phyloP scores from a whole-genome alignment of 1,140 invertebrate genomes.

The Drosophila leontia region DNA sequence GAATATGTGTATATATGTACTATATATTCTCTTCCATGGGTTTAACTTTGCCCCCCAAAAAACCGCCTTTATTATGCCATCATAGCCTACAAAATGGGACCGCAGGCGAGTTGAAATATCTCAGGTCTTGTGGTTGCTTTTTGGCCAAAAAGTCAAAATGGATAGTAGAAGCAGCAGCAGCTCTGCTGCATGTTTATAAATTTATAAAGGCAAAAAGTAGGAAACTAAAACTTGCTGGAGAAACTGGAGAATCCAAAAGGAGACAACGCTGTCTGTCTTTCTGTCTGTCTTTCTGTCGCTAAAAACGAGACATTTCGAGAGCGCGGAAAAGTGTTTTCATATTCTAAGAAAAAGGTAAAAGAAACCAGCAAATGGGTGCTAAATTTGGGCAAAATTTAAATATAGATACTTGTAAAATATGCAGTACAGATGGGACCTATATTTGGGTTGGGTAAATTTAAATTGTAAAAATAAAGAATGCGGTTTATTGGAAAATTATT shows the following conservation, averaged over 20 bases:
- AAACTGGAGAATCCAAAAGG: background rate
- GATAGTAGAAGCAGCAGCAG: conserved; percentile 21
- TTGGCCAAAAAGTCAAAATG: conserved; percentile 22
- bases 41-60: background rate
- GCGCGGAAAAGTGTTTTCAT: conserved; percentile 39
- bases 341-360: conserved; percentile 32
- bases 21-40: background rate
- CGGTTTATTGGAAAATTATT: too few species aligned
- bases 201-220: conserved; percentile 39
- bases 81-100: conserved; percentile 26
- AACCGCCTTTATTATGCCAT: conserved; percentile 2
- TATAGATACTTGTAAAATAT: conserved; percentile 9
- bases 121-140: conserved; percentile 38
- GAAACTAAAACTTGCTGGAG: conserved; percentile 18
- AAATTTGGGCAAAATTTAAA: conserved; percentile 37
- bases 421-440: background rate
- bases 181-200: conserved; percentile 28
- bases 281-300: background rate
- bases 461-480: too few species aligned
- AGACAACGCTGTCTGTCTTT: background rate
- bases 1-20: background rate
- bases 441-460: background rate
- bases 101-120: conserved; percentile 44
- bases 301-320: conserved; percentile 1
- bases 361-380: background rate